phyloP scores from a whole-genome alignment of 2,113 vertebrate genomes.

The Apodemus speciosus region DNA sequence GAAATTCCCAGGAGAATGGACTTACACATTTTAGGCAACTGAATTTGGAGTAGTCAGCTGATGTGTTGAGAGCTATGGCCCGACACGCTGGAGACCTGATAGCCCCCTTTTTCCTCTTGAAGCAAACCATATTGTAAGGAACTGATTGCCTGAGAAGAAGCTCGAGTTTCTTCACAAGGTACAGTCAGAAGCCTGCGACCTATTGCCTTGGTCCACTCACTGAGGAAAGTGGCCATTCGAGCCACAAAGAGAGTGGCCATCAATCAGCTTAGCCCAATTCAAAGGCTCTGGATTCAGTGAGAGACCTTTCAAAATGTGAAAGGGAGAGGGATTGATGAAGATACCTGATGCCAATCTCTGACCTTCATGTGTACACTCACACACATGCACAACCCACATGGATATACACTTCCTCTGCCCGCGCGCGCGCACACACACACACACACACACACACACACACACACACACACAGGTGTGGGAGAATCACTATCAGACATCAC shows the following conservation, averaged over 20 bases:
- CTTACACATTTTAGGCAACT: background rate
- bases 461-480: background rate
- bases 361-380: background rate
- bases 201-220: background rate
- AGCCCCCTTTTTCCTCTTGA: background rate
- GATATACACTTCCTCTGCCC: background rate
- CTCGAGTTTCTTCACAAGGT: accelerated
- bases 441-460: background rate
- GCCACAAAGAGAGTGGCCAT: background rate
- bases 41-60: background rate
- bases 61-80: background rate
- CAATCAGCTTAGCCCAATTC: background rate
- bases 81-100: background rate
- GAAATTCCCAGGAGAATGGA: background rate
- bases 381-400: background rate
- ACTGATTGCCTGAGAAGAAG: background rate
- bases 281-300: background rate
- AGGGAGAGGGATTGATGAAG: background rate
- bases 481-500: background rate
- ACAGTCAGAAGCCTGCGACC: background rate
- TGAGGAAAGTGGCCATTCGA: background rate
- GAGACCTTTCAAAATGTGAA: background rate
- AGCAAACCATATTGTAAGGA: background rate
- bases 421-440: background rate
- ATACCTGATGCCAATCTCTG: background rate